A percentile compares a stretch with the other conserved stretches of the same genome.
Conservation (phyloP, 2,888 invertebrate species). For the Euspilapteryx auroguttella region DNA sequence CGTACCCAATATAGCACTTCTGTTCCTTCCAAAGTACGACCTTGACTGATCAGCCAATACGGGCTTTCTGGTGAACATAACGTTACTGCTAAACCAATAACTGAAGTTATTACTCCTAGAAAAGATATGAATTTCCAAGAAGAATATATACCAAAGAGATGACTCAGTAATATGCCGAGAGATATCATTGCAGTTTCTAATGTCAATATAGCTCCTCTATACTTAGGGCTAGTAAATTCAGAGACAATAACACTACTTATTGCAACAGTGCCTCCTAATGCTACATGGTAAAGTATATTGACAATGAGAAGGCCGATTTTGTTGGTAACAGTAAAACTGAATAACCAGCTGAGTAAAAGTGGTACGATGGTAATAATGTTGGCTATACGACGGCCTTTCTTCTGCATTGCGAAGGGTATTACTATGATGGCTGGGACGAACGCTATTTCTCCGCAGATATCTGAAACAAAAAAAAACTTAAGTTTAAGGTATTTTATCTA, state of each 20-base stretch:
- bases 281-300: conserved; percentile 10
- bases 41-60: conserved; percentile 12
- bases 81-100: conserved; percentile 7
- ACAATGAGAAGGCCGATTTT: conserved; percentile 8
- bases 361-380: conserved; percentile 10
- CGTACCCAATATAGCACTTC: conserved; percentile 12
- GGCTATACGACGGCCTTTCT: conserved; percentile 11
- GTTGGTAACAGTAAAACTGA: conserved; percentile 8
- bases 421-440: conserved; percentile 13
- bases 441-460: conserved; percentile 12
- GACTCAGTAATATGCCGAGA: conserved; percentile 12
- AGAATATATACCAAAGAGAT: conserved; percentile 10
- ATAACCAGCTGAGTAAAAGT: conserved; percentile 12
- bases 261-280: conserved; percentile 12
- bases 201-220: conserved; percentile 11
- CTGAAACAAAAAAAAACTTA: conserved; percentile 11
- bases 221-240: conserved; percentile 11
- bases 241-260: conserved; percentile 12
- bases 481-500: conserved; percentile 9
- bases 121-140: conserved; percentile 8
- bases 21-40: conserved; percentile 10
- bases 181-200: conserved; percentile 13
- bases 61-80: conserved; percentile 12
- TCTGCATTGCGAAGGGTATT: conserved; percentile 13
- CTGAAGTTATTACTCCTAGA: conserved; percentile 10